phyloP scores from a whole-genome alignment of 2,888 invertebrate species.

The Cheilosia variabilis region DNA sequence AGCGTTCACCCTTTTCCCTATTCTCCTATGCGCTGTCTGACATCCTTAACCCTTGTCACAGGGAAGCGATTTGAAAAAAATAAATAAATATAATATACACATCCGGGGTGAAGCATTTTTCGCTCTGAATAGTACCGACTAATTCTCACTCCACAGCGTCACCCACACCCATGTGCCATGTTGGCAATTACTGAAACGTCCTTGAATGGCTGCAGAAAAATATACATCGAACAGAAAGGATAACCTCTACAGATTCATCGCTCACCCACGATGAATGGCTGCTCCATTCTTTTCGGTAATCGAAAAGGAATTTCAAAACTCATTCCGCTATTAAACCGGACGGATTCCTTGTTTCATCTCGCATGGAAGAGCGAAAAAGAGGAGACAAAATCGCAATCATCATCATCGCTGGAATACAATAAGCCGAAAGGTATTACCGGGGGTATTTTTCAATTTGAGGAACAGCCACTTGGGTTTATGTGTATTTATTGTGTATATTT shows the following conservation, averaged over 20 bases:
- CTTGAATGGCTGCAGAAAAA: conserved; percentile 10
- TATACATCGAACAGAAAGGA: background rate
- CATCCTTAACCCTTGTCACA: conserved; percentile 52
- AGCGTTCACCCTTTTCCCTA: conserved; percentile 12
- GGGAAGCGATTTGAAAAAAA: conserved; percentile 33
- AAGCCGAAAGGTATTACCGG: conserved; percentile 46
- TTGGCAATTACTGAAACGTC: conserved; percentile 53
- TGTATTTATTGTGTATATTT: conserved; percentile 24
- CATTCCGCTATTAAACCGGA: conserved; percentile 32
- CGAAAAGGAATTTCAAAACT: conserved; percentile 27
- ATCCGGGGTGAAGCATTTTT: background rate
- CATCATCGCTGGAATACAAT: conserved; percentile 25
- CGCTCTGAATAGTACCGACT: background rate
- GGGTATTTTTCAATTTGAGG: conserved; percentile 50
- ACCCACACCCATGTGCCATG: conserved; percentile 26
- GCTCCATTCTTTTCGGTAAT: conserved; percentile 16
- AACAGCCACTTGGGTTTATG: conserved; percentile 33
- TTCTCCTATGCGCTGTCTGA: conserved; percentile 3
- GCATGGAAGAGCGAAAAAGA: background rate
- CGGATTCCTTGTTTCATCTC: conserved; percentile 28
- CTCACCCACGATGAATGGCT: conserved; percentile 13
- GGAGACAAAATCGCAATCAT: conserved; percentile 22
- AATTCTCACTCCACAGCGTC: background rate
- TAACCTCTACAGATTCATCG: conserved; percentile 21
- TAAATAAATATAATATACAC: conserved; percentile 30